phyloP scores from a whole-genome alignment of 2,113 vertebrate genomes.

The Chloroceryle aenea region DNA sequence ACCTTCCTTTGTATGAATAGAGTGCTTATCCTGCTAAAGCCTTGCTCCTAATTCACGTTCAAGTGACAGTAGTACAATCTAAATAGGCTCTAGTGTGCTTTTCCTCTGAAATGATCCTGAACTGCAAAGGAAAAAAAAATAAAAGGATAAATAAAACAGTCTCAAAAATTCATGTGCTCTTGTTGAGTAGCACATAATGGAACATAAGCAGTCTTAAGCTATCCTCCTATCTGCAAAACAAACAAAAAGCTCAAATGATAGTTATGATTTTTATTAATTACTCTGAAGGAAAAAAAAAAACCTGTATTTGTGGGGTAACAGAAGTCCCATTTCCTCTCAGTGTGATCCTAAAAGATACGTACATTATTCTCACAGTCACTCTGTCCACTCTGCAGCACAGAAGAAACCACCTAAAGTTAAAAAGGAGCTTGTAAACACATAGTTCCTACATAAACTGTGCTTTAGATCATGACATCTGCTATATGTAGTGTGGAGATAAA shows the following conservation, averaged over 20 bases:
- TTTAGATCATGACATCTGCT: neutral
- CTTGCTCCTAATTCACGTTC: neutral
- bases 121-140: neutral
- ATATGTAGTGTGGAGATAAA: neutral
- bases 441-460: neutral
- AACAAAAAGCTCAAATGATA: neutral
- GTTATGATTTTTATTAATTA: neutral
- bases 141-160: too few relatives aligned
- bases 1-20: neutral
- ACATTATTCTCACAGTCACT: neutral
- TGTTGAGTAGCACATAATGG: neutral
- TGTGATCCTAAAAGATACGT: neutral
- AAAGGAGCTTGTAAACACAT: neutral
- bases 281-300: neutral
- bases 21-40: neutral
- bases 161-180: neutral
- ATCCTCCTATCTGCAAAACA: neutral
- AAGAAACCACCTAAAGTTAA: neutral
- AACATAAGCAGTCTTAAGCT: neutral
- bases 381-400: neutral
- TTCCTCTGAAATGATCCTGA: neutral
- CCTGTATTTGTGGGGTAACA: neutral
- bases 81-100: neutral
- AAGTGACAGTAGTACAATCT: neutral
- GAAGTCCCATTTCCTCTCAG: neutral